A percentile compares a stretch with the other conserved stretches of the same genome.
Evolutionary conservation across 2,888 invertebrate species (phyloP).

Genomic region (Polyommatus iphigenia): DNA sequence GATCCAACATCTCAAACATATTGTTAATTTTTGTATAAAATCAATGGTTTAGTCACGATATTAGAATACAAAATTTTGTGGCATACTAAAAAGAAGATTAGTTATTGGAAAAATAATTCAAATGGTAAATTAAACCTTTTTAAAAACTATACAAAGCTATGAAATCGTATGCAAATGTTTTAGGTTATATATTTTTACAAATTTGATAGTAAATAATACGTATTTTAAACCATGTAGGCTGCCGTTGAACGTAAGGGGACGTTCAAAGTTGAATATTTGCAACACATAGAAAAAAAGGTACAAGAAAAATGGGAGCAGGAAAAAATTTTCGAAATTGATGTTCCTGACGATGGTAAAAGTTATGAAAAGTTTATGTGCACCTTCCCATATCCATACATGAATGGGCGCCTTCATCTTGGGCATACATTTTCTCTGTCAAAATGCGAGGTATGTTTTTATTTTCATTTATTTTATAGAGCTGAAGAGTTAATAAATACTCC

Average conservation of each 20-base stretch:
- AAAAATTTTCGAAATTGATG: constrained; percentile 91
- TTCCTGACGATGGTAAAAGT: constrained; percentile 81
- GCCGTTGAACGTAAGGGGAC: constrained; percentile 89
- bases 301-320: constrained; percentile 92
- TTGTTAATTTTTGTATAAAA: too few species aligned
- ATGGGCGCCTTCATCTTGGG: constrained; percentile 97
- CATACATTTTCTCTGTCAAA: constrained; percentile 98
- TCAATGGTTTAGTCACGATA: too few species aligned
- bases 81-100: background rate
- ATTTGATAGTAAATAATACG: background rate
- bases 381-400: constrained; percentile 99
- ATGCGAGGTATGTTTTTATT: constrained; percentile 86
- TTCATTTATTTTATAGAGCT: background rate
- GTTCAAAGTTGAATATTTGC: constrained; percentile 96
- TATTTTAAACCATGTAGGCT: constrained; percentile 53
- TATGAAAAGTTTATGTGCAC: constrained; percentile 94
- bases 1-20: too few species aligned
- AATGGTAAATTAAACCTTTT: background rate
- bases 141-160: background rate
- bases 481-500: background rate
- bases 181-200: constrained; percentile 9
- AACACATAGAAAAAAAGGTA: constrained; percentile 91
- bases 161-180: background rate
- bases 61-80: background rate
- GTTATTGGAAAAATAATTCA: background rate